Percentiles rank a stretch among this genome's conserved stretches.
Conservation (phyloP, 1,140 invertebrate genomes). For the Lanistes nyassanus region DNA sequence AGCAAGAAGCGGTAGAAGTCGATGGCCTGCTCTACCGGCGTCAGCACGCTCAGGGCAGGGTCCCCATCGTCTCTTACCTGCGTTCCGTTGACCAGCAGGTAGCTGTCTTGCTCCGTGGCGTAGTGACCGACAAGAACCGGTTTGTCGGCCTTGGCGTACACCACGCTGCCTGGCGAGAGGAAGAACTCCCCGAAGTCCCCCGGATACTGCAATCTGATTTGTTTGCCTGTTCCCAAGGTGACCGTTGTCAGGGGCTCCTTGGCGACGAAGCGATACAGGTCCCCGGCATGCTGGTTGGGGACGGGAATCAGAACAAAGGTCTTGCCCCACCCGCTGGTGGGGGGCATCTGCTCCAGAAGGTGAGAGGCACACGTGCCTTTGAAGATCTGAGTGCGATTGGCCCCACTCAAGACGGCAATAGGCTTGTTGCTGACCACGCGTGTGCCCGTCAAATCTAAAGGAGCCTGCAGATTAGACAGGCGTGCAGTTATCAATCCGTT, state of each 20-base stretch:
- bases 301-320: constrained; percentile 7
- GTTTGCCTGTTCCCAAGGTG: background rate
- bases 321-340: background rate
- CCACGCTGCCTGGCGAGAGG: background rate
- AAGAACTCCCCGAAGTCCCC: constrained; percentile 14
- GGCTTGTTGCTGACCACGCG: constrained; percentile 10
- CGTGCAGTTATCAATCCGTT: background rate
- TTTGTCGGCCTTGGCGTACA: constrained; percentile 1
- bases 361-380: background rate
- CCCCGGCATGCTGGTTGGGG: background rate
- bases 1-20: constrained; percentile 1
- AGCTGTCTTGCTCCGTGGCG: background rate
- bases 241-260: constrained; percentile 7
- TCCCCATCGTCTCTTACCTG: background rate
- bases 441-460: constrained; percentile 15
- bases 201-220: constrained; percentile 5
- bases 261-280: constrained; percentile 18
- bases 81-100: too few species aligned
- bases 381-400: constrained; percentile 18
- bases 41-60: constrained; percentile 8
- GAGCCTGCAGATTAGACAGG: background rate
- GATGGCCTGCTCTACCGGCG: background rate
- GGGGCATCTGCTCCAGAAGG: constrained; percentile 15
- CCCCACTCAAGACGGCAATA: constrained; percentile 13
- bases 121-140: constrained; percentile 15